phyloP scores from a whole-genome alignment of 92 coral and sea anemone genomes.

The Scolanthus callimorphus region DNA sequence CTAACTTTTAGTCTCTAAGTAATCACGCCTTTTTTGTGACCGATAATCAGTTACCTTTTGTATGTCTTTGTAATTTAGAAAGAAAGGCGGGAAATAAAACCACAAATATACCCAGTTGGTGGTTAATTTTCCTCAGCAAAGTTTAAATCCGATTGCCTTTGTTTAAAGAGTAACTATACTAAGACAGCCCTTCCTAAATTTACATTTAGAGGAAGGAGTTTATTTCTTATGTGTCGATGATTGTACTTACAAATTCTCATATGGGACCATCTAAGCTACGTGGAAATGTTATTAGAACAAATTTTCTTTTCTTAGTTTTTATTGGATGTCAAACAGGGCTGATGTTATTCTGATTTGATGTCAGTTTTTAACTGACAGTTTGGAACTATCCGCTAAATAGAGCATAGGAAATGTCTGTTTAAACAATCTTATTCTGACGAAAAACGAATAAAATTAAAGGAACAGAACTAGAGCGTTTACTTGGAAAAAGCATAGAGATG shows the following conservation, averaged over 20 bases:
- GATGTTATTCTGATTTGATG: conserved; percentile 60
- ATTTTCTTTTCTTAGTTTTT: conserved; percentile 24
- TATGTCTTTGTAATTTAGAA: neutral
- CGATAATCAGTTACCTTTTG: too few relatives aligned
- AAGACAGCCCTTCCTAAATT: too few relatives aligned
- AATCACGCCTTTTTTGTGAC: too few relatives aligned
- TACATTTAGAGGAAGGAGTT: too few relatives aligned
- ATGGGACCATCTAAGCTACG: conserved; percentile 3
- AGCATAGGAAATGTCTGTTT: conserved; percentile 63
- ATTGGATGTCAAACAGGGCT: conserved; percentile 56
- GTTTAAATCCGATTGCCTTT: neutral
- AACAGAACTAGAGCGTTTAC: too few relatives aligned
- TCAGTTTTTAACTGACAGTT: conserved; percentile 73
- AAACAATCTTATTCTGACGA: conserved; percentile 16
- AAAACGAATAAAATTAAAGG: neutral
- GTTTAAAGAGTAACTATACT: neutral
- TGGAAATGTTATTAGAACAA: conserved; percentile 6
- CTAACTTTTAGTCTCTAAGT: too few relatives aligned
- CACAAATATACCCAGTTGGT: neutral
- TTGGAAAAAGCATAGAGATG: too few relatives aligned
- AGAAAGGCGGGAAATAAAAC: neutral
- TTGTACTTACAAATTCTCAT: neutral
- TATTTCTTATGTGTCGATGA: too few relatives aligned
- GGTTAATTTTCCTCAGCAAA: neutral
- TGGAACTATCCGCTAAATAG: conserved; percentile 74